A percentile compares a stretch with the other conserved stretches of the same genome.
Evolutionary conservation across 2,888 invertebrate species (phyloP).

Genomic region (Mesodorylaimus sp.): DNA sequence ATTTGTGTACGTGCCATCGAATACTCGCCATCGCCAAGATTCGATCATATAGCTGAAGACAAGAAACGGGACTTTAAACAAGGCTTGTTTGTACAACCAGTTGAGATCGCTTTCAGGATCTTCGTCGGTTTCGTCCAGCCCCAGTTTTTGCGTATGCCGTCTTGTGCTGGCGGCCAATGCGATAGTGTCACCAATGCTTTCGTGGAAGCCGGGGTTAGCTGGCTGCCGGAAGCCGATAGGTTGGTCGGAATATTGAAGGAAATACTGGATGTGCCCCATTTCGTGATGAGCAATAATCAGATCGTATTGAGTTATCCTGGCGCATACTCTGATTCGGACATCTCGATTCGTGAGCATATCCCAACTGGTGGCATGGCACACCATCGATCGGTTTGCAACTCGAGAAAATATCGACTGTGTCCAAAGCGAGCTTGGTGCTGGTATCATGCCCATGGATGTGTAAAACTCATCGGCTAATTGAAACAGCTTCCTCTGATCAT

Average conservation of each 20-base stretch:
- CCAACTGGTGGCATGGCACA: slow-evolving; percentile 12
- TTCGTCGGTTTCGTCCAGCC: slow-evolving; percentile 44
- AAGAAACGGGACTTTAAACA: slow-evolving; percentile 64
- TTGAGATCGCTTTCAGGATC: slow-evolving; percentile 55
- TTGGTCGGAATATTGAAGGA: slow-evolving; percentile 52
- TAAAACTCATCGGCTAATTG: slow-evolving; percentile 10
- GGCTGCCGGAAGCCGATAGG: slow-evolving; percentile 36
- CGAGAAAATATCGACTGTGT: slow-evolving; percentile 16
- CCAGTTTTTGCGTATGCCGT: slow-evolving; percentile 44
- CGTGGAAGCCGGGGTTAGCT: slow-evolving; percentile 9
- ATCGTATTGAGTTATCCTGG: slow-evolving; percentile 50
- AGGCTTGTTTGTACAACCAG: slow-evolving; percentile 50
- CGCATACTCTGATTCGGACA: neutral
- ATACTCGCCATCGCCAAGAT: slow-evolving; percentile 66
- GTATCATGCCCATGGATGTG: slow-evolving; percentile 1
- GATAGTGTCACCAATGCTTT: slow-evolving; percentile 44
- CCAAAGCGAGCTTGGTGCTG: slow-evolving; percentile 1
- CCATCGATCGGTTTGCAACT: slow-evolving; percentile 7
- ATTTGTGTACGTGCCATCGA: slow-evolving; percentile 58
- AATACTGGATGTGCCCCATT: slow-evolving; percentile 55
- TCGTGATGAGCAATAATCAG: slow-evolving; percentile 72
- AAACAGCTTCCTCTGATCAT: slow-evolving; percentile 16
- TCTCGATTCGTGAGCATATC: slow-evolving; percentile 22
- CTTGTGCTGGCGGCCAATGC: slow-evolving; percentile 49
- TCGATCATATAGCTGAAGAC: slow-evolving; percentile 68